Evolutionary conservation across 2,797 vertebrate genomes (phyloP), one percentile per base, ranked within the genome.

Genomic region (Apogon hyalosoma): DNA sequence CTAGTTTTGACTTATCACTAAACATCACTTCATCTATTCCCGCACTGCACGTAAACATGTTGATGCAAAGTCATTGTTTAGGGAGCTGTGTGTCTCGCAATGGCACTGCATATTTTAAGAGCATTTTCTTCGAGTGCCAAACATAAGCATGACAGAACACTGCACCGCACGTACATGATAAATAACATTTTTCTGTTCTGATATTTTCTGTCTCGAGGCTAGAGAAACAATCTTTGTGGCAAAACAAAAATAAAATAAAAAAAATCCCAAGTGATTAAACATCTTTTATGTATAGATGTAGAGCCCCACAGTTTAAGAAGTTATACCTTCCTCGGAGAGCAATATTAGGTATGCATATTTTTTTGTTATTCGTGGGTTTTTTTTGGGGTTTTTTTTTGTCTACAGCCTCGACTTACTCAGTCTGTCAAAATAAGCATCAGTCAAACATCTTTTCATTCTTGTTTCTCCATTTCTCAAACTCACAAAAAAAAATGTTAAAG

Each of bases 271-370:
- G 42, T 15, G 40, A 73, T 51, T 11, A 60, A 55, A 36, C 46
- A 46, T 15, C 53, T 54, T 68, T 46, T 54, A 12, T 16, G 47
- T 4, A 24, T 45, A 2, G 9, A 21, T 39, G 46, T 3, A 52
- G 15, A 50, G n/a, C 42, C 18, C 31, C 1, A 2, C 31, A 9
- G 33, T 48, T 70, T 28, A 33, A 18, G 58, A 53, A 43, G 7
- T 14, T n/a, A 50, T 18, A 45, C 45, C 55, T 49, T 64, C 57
- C 58, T 46, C 1, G 0, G 62, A 57, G 73, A 63, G 39, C 4
- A 52, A 2, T 0, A 24, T 24, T 24, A 24, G 21, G 21, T 24
- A 24, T n/a, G n/a, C n/a, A n/a, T n/a, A n/a, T 19, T 42, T 15
- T 11, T 4, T 63, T 52, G 2, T 8, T 11, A 1, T 6, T 39